Evolutionary conservation across 2,113 vertebrate genomes (phyloP), one percentile per base, ranked within the genome.

Genomic region (Jaculus jaculus): DNA sequence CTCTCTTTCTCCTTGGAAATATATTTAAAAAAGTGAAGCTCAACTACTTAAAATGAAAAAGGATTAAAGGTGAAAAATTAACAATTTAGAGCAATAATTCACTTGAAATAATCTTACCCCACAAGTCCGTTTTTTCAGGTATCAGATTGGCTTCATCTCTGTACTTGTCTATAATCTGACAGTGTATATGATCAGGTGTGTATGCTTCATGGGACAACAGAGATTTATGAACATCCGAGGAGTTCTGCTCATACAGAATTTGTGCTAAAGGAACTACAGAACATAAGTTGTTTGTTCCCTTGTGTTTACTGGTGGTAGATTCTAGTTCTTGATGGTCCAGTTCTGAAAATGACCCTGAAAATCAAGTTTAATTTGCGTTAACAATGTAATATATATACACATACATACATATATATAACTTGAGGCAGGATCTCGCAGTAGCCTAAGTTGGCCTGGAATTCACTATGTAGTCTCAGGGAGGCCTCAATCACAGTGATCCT

Each of bases 111-210:
- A 88, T 54, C 81, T 94, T 98, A 99, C 98, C 98, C 95, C 84
- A 66, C 61, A 96, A 96, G 83, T 1, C 83, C 26, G 90, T 83
- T 20, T 88, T 93, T 87, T 96, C 96, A 3, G 98, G 96, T 73
- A 94, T 98, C 54, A 96, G 18, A 80, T 96, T 95, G 26, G 98
- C 95, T 95, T 98, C 98, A 84, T 91, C 97, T 32, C 96, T 96
- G 87, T 97, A 96, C 90, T 95, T 98, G 72, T 98, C 96, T 42
- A 98, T 97, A 61, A 98, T 97, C 92, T 98, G 98, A 87, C 97
- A 92, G 72, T 94, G 96, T 69, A 91, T 97, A 68, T 92, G 95
- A n/a, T 84, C 85, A 71, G 93, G 96, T 51, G 92, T 47, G 18
- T 79, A 84, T 17, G 92, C 85, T 92, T 88, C 32, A 42, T 21